These are phyloP conservation scores for Scomber colias DNA, from an alignment of 2,113 vertebrate genomes.

Conservation along the genomic window DNA sequence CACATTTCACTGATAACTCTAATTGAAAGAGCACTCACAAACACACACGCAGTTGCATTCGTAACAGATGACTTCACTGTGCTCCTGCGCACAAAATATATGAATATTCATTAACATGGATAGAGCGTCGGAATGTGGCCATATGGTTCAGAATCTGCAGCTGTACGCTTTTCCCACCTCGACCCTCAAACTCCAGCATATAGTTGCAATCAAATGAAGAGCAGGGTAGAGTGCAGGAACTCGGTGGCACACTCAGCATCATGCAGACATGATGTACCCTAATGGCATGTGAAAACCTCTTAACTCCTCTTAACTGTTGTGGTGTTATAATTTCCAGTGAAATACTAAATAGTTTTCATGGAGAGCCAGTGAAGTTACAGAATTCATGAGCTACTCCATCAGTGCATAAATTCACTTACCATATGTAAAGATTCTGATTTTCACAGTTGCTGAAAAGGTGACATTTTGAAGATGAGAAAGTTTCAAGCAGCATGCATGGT, in stretches of 20 bases:
- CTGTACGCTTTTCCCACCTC: constrained; percentile 40
- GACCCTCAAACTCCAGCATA: constrained; percentile 20
- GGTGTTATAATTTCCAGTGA: neutral
- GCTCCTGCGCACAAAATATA: constrained; percentile 27
- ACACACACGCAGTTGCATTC: neutral
- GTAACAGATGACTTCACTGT: constrained; percentile 33
- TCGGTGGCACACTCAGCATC: constrained; percentile 28
- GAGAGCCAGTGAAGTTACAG: neutral
- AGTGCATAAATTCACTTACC: no score
- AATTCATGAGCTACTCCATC: neutral
- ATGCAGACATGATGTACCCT: constrained; percentile 2
- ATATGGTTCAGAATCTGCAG: constrained; percentile 48
- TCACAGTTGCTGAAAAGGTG: neutral
- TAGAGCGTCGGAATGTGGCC: constrained; percentile 41
- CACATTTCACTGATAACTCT: constrained; percentile 21
- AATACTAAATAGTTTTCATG: neutral
- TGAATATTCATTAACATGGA: constrained; percentile 64
- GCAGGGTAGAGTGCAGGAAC: constrained; percentile 36
- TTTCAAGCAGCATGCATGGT: neutral
- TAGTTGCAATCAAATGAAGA: constrained; percentile 34
- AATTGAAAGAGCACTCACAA: constrained; percentile 33
- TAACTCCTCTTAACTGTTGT: neutral
- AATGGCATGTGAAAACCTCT: constrained; percentile 6
- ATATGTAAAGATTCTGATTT: neutral
- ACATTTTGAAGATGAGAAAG: neutral